Base-by-base conservation (phyloP, 2,113 vertebrate genomes). In the Illadopsis cleaveri region DNA sequence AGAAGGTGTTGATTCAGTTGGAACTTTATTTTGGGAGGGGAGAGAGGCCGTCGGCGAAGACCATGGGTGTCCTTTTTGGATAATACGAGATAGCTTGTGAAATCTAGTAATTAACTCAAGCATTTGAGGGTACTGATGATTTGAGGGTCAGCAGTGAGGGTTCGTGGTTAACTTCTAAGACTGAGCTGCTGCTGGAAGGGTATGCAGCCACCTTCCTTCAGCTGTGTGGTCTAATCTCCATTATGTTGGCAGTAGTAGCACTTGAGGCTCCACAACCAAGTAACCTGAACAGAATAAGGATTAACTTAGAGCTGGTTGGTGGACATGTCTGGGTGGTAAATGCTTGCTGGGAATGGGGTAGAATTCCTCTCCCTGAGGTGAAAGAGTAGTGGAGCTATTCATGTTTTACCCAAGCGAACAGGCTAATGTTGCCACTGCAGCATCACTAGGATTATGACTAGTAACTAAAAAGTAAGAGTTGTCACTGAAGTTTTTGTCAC, bases 101-200 rank as follows among this genome's bases (percentile, higher is more conserved):
- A 51, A 64, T 68, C 13, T 51, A 25, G 25, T 82, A 35, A 45
- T 50, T 57, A 69, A 30, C n/a, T 37, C 78, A 68, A 73, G 48
- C 30, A 13, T 57, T 72, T 51, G 54, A 66, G 31, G 33, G 6
- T 60, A 31, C 12, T 54, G 35, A 22, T 75, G 45, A 38, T 35
- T 54, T 44, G 28, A 44, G 54, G 11, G 56, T 44, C 35, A 65
- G 22, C 69, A 17, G 30, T 25, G 42, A 54, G 45, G 21, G 18
- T 44, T 89, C 0, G 0, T 50, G 33, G 27, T 70, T 50, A 48
- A 53, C 12, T 79, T 27, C 19, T 24, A 10, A 27, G 28, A 25
- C 38, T 70, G 45, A 35, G 25, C 15, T 61, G 27, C 31, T 70
- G 28, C 40, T 18, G 11, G 68, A n/a, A 76, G 13, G 24, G 12